Evolutionary conservation across 2,888 invertebrate species (phyloP), one percentile per base, ranked within the genome.

Genomic region (Cephus runcator): DNA sequence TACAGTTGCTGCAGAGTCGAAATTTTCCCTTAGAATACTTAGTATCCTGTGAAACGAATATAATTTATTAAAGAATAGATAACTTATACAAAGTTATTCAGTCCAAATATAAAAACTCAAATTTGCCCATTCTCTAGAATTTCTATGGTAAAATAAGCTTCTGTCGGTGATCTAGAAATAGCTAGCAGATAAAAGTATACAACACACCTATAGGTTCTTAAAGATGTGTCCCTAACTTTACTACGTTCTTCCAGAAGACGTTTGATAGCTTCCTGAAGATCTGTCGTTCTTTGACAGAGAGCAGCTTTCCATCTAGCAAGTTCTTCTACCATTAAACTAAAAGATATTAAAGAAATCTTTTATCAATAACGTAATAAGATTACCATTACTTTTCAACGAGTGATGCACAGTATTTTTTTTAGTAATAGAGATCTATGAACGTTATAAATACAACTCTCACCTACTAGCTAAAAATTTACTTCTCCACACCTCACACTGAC

Each of bases 401-500:
- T 1, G 6, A 23, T 23, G 1, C 15, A 23, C 40, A 15, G 15
- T 6, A 40, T 40, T 40, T 15, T 4, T 36, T 36, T 12, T 12
- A 12, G 1, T 3, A 36, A 23, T 56, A 56, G 9, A 23, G 2
- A 23, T 23, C 56, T 23, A 9, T 56, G 23, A 23, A 56, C 0
- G 9, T 23, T 23, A 15, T 56, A 23, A 56, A 56, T 2, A 56
- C 56, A 56, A 56, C 23, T 71, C 76, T 79, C 92, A 96, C 96
- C 96, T 97, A 93, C 97, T 97, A 34, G 98, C 98, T 85, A 98
- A 93, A 92, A 98, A 99, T 94, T 98, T 99, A 90, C 98, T 98
- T 82, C 98, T 94, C 98, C 98, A 99, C 75, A 98, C 97, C 92
- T 99, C 98, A 90, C 98, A 97, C 88, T 98, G 98, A 0, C 98